A percentile compares a stretch with the other conserved stretches of the same genome.
Conservation (phyloP, 2,113 vertebrate genomes). For the Corapipo altera region DNA sequence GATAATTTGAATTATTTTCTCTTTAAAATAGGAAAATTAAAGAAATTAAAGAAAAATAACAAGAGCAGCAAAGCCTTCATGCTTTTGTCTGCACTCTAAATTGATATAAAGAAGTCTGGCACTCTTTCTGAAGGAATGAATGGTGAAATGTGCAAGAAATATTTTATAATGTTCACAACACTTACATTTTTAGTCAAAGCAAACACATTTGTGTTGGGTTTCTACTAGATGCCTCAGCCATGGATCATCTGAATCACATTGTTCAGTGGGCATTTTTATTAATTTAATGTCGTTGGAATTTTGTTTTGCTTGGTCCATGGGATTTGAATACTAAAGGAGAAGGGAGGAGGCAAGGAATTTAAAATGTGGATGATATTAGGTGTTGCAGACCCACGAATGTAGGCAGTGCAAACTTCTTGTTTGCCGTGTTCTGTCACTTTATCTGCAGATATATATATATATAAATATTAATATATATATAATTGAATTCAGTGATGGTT, state of each 20-base stretch:
- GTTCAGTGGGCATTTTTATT: neutral
- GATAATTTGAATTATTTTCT: neutral
- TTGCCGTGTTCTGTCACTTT: neutral
- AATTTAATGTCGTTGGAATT: neutral
- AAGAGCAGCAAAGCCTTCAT: neutral
- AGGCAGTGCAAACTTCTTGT: neutral
- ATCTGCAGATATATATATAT: fast-evolving
- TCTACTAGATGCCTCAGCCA: neutral
- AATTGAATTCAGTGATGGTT: neutral
- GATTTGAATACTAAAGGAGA: neutral
- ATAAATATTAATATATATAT: too few species aligned
- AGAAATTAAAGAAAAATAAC: neutral
- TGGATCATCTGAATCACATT: neutral
- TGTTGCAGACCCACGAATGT: neutral
- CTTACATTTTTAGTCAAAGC: neutral
- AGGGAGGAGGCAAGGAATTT: neutral
- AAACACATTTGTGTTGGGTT: neutral
- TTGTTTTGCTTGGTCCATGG: neutral
- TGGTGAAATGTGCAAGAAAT: neutral
- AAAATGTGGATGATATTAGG: neutral
- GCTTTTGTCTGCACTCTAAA: neutral
- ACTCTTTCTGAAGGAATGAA: neutral
- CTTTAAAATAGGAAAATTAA: neutral
- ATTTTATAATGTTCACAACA: neutral
- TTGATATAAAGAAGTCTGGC: neutral